Evolutionary conservation across 2,888 invertebrate species (phyloP).

Genomic region (Drosophila demipolita): DNA sequence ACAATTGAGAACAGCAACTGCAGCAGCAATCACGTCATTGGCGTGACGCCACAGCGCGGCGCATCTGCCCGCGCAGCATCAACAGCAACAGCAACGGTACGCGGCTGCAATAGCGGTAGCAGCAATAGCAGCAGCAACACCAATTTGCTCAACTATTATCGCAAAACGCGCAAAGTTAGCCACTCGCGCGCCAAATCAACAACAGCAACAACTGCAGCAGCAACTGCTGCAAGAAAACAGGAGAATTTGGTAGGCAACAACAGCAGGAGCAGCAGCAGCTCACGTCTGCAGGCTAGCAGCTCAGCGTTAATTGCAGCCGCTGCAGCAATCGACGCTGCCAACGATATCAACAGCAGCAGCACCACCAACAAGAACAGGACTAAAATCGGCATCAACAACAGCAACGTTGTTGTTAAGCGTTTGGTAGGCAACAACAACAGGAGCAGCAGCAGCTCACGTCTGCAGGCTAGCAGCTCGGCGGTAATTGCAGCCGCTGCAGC

Average conservation of each 20-base stretch:
- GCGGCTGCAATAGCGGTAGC: slow-evolving; percentile 1
- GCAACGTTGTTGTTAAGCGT: slow-evolving; percentile 40
- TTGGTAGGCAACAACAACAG: slow-evolving; percentile 26
- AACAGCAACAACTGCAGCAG: slow-evolving; percentile 29
- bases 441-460: slow-evolving; percentile 27
- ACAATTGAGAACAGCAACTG: slow-evolving; percentile 28
- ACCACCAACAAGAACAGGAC: slow-evolving; percentile 14
- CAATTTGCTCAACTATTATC: slow-evolving; percentile 84
- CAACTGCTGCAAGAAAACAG: slow-evolving; percentile 18
- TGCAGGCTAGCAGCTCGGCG: slow-evolving; percentile 55
- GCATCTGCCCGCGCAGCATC: slow-evolving; percentile 36
- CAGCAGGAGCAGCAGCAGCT: slow-evolving; percentile 18
- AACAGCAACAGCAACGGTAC: slow-evolving; percentile 15
- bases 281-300: slow-evolving; percentile 50
- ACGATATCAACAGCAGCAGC: slow-evolving; percentile 9
- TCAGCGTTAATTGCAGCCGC: slow-evolving; percentile 62
- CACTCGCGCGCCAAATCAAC: slow-evolving; percentile 62
- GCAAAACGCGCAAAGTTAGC: slow-evolving; percentile 83
- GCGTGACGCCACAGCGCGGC: slow-evolving; percentile 64
- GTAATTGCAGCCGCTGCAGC: slow-evolving; percentile 64
- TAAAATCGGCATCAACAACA: slow-evolving; percentile 29
- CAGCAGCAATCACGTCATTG: slow-evolving; percentile 29
- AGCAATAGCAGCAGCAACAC: slow-evolving; percentile 50
- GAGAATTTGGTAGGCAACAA: slow-evolving; percentile 13
- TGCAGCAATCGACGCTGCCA: slow-evolving; percentile 53